phyloP scores from a whole-genome alignment of 2,113 vertebrate species.

The Cynoglossus semilaevis region DNA sequence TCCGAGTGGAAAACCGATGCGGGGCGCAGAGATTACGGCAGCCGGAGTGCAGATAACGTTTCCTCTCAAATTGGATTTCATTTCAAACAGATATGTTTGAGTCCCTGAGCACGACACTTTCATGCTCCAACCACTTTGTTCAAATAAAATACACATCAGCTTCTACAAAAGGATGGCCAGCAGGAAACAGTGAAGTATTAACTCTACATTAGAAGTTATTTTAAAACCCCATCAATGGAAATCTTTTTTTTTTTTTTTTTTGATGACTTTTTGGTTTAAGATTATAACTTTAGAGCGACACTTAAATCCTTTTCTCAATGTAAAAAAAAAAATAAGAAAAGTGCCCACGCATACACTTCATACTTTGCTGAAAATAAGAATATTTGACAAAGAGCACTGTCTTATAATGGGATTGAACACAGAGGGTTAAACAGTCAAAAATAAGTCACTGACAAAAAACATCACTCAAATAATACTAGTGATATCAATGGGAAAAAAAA shows the following conservation, averaged over 20 bases:
- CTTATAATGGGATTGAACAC: conserved; percentile 15
- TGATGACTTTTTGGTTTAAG: no score
- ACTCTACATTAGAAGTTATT: conserved; percentile 42
- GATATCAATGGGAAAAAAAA: no score
- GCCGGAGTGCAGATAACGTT: conserved; percentile 8
- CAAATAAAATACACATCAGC: conserved; percentile 8
- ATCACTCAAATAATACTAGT: conserved; percentile 6
- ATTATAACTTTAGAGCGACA: no score
- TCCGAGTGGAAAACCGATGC: conserved; percentile 16
- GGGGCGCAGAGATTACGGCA: conserved; percentile 7
- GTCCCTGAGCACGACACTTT: conserved; percentile 4
- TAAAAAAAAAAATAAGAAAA: background rate
- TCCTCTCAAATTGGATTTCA: conserved; percentile 28
- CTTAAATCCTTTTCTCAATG: no score
- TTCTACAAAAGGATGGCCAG: conserved; percentile 19
- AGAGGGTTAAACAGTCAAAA: conserved; percentile 3
- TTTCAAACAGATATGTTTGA: conserved; percentile 30
- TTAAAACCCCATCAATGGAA: conserved; percentile 49
- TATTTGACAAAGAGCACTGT: conserved; percentile 12
- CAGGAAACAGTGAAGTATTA: conserved; percentile 43
- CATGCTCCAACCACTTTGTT: conserved; percentile 29
- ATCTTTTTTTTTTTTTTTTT: conserved; percentile 6
- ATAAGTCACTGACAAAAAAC: conserved; percentile 25
- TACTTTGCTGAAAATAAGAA: conserved; percentile 2
- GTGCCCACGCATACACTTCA: background rate